A percentile compares a stretch with the other conserved stretches of the same genome.
Conservation (phyloP, 2,797 vertebrate species). For the Chaetophractus vellerosus region DNA sequence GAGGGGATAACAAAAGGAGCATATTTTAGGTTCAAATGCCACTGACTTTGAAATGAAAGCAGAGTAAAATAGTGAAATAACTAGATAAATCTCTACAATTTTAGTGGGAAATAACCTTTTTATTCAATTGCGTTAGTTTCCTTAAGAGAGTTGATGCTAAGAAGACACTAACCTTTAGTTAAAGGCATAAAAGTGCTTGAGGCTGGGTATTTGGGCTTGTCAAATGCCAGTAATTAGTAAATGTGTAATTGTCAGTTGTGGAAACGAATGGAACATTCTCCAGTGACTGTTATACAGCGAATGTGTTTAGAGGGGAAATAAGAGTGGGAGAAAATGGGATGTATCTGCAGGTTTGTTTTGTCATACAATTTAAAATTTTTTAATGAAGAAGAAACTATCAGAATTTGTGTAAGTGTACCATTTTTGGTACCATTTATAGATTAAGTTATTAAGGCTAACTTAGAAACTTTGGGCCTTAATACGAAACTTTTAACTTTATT, state of each 20-base stretch:
- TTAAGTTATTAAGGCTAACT: constrained; percentile 9
- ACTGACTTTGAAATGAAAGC: background rate
- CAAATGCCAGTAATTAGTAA: background rate
- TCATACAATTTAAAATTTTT: constrained; percentile 24
- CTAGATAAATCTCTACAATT: background rate
- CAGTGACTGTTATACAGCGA: background rate
- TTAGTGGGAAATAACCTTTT: background rate
- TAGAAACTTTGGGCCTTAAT: constrained; percentile 1
- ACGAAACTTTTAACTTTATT: background rate
- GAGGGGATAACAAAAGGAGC: background rate
- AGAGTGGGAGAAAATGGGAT: background rate
- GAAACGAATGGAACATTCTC: background rate
- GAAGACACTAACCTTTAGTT: background rate
- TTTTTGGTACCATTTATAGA: background rate
- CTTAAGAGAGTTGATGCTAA: background rate
- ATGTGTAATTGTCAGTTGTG: background rate
- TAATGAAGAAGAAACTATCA: constrained; percentile 32
- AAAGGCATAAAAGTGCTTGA: background rate
- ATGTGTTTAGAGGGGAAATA: constrained; percentile 24
- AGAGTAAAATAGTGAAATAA: background rate
- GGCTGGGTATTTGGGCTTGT: background rate
- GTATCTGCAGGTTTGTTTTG: background rate
- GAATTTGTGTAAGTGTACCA: background rate
- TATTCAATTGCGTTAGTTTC: background rate
- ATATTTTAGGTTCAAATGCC: background rate